Base-by-base conservation (phyloP, 2,888 invertebrate species). In the Entomobrya multifasciata region DNA sequence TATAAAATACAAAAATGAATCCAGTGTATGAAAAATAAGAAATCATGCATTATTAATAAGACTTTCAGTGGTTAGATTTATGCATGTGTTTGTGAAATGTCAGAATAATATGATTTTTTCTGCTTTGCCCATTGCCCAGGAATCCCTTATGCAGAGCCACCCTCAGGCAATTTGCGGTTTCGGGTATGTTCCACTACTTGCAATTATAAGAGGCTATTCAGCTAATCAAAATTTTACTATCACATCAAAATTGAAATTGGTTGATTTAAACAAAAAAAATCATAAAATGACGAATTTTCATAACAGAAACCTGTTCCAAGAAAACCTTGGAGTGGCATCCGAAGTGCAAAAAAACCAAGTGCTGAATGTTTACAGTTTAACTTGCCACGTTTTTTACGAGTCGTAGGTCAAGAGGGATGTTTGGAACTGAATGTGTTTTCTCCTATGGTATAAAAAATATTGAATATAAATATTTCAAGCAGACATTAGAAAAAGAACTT, bases 381-480 rank as follows among this genome's bases (percentile, higher is more conserved):
- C 41, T 76, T 87, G 47, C 41, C 67, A 0, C 74, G 74, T 20
- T 78, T 55, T 17, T 57, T 85, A 0, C 47, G 86, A n/a, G 70
- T 84, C 0, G 13, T 79, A 0, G 89, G 89, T 13, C 27, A 55
- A 1, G 87, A 88, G 47, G 78, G 70, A 2, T 89, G 89, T 47
- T 36, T 89, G n/a, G 15, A 62, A 17, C 36, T 88, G n/a, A 85
- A 87, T 78, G 36, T 88, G 8, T 88, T 82, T 47, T 52, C 84
- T 10, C 86, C 86, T 1, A 55, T 47, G 57, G 81, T 88, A 49
- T 0, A 13, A 27, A 11, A 13, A n/a, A n/a, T n/a, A n/a, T n/a
- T n/a, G n/a, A n/a, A n/a, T n/a, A n/a, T n/a, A n/a, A n/a, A n/a
- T n/a, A n/a, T n/a, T n/a, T n/a, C n/a, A n/a, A n/a, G n/a, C n/a